Evolutionary conservation across 2,113 vertebrate species (phyloP).

Genomic region (Pseudopipra pipra): DNA sequence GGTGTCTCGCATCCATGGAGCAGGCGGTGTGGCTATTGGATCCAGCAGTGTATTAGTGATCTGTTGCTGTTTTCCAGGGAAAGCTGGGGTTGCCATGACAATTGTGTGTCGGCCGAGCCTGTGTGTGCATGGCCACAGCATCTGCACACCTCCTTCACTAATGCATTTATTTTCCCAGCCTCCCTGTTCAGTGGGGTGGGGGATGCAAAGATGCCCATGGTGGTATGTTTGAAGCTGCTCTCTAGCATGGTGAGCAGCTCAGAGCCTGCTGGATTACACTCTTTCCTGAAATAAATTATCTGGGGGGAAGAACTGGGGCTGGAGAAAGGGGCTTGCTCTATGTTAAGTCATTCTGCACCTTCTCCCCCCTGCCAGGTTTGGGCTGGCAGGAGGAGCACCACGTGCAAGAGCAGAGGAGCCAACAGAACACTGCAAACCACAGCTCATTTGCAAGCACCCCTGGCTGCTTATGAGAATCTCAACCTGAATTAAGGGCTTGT

Average conservation of each 20-base stretch:
- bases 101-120: neutral
- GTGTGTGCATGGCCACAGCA: neutral
- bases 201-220: neutral
- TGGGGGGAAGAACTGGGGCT: neutral
- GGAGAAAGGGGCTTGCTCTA: neutral
- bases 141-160: neutral
- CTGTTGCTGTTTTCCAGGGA: neutral
- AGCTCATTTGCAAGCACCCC: neutral
- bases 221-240: neutral
- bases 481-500: neutral
- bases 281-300: neutral
- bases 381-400: neutral
- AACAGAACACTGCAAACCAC: neutral
- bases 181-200: neutral
- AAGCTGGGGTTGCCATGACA: constrained; percentile 35
- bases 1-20: neutral
- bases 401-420: neutral
- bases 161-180: neutral
- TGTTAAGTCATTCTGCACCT: neutral
- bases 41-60: neutral
- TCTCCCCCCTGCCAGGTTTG: neutral
- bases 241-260: neutral
- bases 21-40: neutral
- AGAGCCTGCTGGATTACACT: neutral
- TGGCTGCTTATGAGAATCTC: neutral